Conservation (phyloP, 2,113 vertebrate species). For the Cyanistes caeruleus region DNA sequence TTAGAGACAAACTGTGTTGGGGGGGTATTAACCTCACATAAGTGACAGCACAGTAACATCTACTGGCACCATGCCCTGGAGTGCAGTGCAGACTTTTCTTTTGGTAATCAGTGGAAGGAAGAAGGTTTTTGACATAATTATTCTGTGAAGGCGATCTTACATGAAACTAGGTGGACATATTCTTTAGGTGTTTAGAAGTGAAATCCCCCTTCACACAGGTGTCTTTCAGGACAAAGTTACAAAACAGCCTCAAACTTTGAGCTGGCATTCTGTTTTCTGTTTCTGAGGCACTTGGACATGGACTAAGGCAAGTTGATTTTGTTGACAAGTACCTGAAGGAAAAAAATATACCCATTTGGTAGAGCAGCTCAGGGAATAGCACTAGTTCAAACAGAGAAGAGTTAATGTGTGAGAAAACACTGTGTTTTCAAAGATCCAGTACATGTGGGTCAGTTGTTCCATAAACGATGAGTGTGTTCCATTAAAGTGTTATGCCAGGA, state of each 20-base stretch:
- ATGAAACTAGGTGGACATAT: neutral
- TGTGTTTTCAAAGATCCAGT: neutral
- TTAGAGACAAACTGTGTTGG: neutral
- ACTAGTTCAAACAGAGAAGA: neutral
- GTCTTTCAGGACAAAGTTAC: neutral
- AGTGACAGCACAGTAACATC: neutral
- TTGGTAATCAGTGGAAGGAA: neutral
- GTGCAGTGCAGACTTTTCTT: neutral
- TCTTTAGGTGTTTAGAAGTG: neutral
- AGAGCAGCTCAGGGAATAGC: neutral
- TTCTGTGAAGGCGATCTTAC: neutral
- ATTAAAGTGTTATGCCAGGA: neutral
- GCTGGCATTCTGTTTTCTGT: neutral
- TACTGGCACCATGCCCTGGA: neutral
- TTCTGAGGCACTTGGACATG: neutral
- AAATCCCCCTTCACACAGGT: neutral
- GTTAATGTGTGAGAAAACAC: constrained; percentile 5
- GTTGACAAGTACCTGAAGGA: neutral
- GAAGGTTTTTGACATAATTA: neutral
- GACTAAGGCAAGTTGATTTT: neutral
- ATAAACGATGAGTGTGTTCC: neutral
- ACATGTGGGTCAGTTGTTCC: constrained; percentile 1
- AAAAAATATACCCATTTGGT: neutral
- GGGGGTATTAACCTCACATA: fast-evolving
- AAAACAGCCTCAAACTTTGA: neutral